phyloP scores from a whole-genome alignment of 2,888 invertebrate species.

The Lysandra bellargus region DNA sequence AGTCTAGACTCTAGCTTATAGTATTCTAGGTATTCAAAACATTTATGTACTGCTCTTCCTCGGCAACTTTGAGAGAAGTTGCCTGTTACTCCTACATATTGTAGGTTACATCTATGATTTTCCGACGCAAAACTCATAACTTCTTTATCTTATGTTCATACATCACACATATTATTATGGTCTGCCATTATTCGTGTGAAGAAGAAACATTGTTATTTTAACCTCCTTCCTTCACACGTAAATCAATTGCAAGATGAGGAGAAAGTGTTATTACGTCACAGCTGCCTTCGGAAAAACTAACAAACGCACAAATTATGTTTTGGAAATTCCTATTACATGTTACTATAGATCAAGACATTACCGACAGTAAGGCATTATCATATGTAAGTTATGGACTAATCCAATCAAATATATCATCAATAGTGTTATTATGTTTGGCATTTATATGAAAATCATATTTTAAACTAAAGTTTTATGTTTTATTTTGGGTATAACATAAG shows the following conservation, averaged over 20 bases:
- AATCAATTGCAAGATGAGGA: slow-evolving; percentile 69
- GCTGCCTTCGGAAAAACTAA: slow-evolving; percentile 23
- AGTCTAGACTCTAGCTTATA: too few relatives aligned
- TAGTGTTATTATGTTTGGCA: background rate
- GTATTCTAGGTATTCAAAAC: background rate
- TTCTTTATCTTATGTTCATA: background rate
- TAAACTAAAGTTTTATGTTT: background rate
- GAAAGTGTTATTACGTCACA: slow-evolving; percentile 51
- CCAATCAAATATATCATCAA: slow-evolving; percentile 6
- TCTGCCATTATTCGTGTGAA: slow-evolving; percentile 27
- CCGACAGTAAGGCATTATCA: background rate
- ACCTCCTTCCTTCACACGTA: slow-evolving; percentile 67
- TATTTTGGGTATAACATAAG: background rate
- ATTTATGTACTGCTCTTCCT: background rate
- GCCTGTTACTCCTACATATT: background rate
- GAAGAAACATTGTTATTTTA: slow-evolving; percentile 68
- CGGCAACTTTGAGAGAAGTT: background rate
- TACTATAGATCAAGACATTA: background rate
- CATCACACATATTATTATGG: slow-evolving; percentile 24
- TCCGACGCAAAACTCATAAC: slow-evolving; percentile 37
- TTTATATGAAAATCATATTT: background rate
- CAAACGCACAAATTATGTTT: slow-evolving; percentile 5
- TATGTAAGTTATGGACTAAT: background rate
- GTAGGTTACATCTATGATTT: background rate
- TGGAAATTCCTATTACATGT: background rate